Conservation (phyloP, 2,797 vertebrate species). For the Zalophus californianus region DNA sequence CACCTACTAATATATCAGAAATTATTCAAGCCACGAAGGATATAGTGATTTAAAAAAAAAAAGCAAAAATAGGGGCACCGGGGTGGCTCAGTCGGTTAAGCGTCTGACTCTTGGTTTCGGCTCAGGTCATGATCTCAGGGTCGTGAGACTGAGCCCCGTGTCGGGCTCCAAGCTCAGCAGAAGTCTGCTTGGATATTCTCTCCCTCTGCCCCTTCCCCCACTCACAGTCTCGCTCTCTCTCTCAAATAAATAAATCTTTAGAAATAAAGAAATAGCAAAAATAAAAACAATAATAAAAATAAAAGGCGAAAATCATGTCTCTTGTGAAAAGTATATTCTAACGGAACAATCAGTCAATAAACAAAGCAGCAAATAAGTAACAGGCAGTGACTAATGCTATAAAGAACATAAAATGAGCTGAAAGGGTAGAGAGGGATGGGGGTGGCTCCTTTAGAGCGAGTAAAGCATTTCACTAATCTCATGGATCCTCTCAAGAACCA, state of each 20-base stretch:
- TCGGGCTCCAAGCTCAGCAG: neutral
- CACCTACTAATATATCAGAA: neutral
- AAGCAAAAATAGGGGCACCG: neutral
- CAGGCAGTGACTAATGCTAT: neutral
- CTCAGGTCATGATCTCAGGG: neutral
- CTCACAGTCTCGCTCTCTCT: neutral
- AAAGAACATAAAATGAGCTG: constrained; percentile 11
- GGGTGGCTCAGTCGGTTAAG: neutral
- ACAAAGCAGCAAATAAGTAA: constrained; percentile 11
- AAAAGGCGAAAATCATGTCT: neutral
- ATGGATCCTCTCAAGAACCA: neutral
- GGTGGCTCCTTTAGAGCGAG: neutral
- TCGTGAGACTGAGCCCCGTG: neutral
- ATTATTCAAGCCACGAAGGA: neutral
- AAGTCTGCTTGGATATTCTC: neutral
- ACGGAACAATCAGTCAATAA: neutral
- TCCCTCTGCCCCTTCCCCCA: neutral
- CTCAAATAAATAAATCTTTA: neutral
- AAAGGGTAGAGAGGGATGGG: neutral
- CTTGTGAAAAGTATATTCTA: constrained; percentile 38
- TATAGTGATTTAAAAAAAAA: neutral
- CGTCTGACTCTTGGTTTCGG: neutral
- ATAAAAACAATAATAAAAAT: neutral
- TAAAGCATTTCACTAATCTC: neutral
- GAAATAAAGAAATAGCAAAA: neutral